Base-by-base conservation (phyloP, 2,797 vertebrate species). In the Peromyscus nudipes region DNA sequence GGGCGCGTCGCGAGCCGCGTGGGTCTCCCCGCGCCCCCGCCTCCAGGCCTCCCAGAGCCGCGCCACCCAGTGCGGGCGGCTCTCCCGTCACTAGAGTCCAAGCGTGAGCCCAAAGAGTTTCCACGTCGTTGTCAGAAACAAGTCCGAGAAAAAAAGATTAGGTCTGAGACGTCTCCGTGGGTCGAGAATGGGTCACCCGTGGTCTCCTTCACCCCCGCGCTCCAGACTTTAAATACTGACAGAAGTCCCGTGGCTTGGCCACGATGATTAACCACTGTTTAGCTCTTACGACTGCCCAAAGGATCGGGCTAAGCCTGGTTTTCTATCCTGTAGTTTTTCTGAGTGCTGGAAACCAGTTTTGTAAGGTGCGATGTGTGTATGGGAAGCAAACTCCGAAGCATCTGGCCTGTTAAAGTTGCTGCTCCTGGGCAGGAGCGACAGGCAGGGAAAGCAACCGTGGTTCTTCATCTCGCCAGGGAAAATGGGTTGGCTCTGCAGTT, bases 271-370 rank as follows among this genome's bases (percentile, higher is more conserved):
- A 10, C 65, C 46, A 55, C 85, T 12, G 11, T 17, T 87, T 37
- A 55, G 46, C 89, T 25, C 46, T 29, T 21, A 19, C 17, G 67
- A 19, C n/a, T 60, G 49, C 9, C 40, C 7, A 62, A 0, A n/a
- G 69, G 25, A 55, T 37, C 1, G 87, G 52, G 34, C 55, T 2
- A 73, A 43, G 62, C 73, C 62, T 37, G 23, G 9, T 69, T 71
- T 71, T 80, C 19, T 67, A n/a, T 4, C 64, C 4, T 52, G 76
- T 86, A 29, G 77, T 71, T 93, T 27, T 89, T 88, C 64, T 40
- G 75, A 46, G n/a, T 46, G 11, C 49, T 55, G 46, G 83, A 94
- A 95, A 37, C n/a, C 37, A 2, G 37, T 84, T 94, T 91, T 91
- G 55, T 92, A 85, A 77, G 46, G 77, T 19, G 76, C 67, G 21